Evolutionary conservation across 37 sponge, comb jelly and placozoan species (phyloP).

Genomic region (Aphrocallistes beatrix): DNA sequence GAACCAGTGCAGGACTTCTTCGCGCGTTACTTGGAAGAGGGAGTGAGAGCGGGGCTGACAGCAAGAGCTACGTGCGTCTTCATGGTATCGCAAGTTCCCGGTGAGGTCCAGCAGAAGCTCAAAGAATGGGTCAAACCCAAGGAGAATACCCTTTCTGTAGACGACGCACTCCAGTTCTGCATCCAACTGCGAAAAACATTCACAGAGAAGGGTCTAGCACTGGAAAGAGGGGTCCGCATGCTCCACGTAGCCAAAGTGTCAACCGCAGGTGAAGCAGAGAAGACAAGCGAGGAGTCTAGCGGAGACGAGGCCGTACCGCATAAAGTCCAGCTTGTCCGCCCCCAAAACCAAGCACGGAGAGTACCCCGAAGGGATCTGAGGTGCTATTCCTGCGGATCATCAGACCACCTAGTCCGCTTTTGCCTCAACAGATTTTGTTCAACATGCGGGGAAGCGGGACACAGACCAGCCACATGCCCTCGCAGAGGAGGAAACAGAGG

Average conservation of each 20-base stretch:
- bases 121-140: background rate
- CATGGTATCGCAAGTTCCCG: background rate
- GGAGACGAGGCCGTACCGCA: background rate
- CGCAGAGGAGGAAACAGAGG: background rate
- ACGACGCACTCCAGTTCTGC: background rate
- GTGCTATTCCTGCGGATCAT: background rate
- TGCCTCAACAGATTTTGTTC: background rate
- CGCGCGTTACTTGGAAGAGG: background rate
- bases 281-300: background rate
- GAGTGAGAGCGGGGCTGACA: background rate
- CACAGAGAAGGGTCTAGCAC: background rate
- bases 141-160: background rate
- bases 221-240: background rate
- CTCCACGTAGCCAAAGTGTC: background rate
- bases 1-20: constrained; percentile 4
- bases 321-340: background rate
- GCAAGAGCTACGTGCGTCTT: background rate
- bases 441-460: background rate
- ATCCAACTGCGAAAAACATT: background rate
- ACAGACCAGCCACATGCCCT: background rate
- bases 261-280: background rate
- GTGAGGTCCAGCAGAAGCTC: background rate
- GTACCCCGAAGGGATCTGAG: background rate
- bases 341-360: too few species aligned
- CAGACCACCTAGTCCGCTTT: background rate